Evolutionary conservation across 1,140 invertebrate species (phyloP).

Genomic region (Anthonomus grandis): DNA sequence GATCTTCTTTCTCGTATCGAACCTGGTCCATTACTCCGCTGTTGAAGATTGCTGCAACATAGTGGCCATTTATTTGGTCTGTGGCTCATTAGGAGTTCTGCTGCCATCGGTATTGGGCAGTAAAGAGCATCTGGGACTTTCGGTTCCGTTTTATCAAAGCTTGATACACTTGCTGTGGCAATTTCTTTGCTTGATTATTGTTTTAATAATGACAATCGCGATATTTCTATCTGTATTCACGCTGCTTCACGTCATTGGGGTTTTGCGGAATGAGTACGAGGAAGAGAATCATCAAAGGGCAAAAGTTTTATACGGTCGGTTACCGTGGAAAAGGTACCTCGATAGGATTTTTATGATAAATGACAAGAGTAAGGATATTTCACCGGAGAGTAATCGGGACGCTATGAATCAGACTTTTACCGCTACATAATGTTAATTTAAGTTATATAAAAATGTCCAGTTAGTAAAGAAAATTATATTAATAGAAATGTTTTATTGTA

Average conservation of each 20-base stretch:
- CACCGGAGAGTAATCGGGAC: constrained; percentile 14
- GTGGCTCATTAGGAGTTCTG: constrained; percentile 22
- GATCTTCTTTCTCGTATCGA: constrained; percentile 25
- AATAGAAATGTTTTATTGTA: too few species aligned
- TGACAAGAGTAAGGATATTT: constrained; percentile 12
- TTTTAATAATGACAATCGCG: constrained; percentile 13
- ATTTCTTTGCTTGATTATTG: constrained; percentile 20
- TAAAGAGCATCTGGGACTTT: constrained; percentile 17
- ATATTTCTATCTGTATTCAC: constrained; percentile 20
- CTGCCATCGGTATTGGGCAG: constrained; percentile 17
- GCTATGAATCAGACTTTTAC: constrained; percentile 11
- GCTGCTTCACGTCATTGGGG: constrained; percentile 7
- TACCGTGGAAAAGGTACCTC: constrained; percentile 21
- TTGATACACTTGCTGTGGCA: constrained; percentile 27
- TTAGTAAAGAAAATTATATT: too few species aligned
- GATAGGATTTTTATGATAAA: constrained; percentile 23
- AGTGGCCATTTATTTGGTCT: constrained; percentile 32
- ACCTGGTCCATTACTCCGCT: constrained; percentile 28
- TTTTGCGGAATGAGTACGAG: constrained; percentile 23
- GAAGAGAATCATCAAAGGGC: constrained; percentile 28
- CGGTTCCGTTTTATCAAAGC: not conserved
- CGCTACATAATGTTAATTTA: constrained; percentile 3
- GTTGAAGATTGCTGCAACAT: constrained; percentile 38
- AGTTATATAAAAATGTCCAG: too few species aligned
- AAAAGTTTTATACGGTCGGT: constrained; percentile 15